Base-by-base conservation (phyloP, 2,113 vertebrate species). In the Centrocercus urophasianus region DNA sequence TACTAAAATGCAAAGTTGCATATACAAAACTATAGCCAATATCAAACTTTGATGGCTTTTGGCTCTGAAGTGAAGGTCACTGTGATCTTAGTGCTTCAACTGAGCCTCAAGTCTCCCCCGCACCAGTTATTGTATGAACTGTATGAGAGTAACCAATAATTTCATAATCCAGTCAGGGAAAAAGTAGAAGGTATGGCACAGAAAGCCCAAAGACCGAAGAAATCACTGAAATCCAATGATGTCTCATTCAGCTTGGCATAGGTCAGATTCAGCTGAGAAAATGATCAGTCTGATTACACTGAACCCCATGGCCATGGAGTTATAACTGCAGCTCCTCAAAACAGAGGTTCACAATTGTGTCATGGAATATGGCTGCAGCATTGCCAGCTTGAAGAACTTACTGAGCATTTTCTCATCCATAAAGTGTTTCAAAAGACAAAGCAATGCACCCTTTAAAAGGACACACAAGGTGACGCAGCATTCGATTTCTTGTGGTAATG, bases 401-500 rank as follows among this genome's bases (percentile, higher is more conserved):
- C 28, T 17, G 50, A 94, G 61, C 61, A 59, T 79, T 75, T 63
- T 63, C 36, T 52, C n/a, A 71, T 85, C 56, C 81, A 71, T 43
- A 47, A 80, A 75, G 40, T 18, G 47, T 50, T 75, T 72, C 40
- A 69, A 64, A 71, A 86, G 57, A 21, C 36, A 71, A 40, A 83
- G 47, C 40, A 75, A 83, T 42, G 14, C n/a, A 56, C n/a, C 82
- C 89, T 52, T 69, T 81, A 56, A 69, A 93, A 94, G 93, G 69
- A 67, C 83, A 42, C 18, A 7, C 14, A 59, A 88, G 82, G 74
- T 84, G 88, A 84, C 1, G 11, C 78, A 32, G 32, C 45, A 81
- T 92, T 96, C 3, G 0, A 69, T 83, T 92, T 93, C 84, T 81
- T 94, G 42, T 45, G 50, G 65, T 54, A 76, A 89, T 92, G 67